Conservation (phyloP, 2,113 vertebrate species). For the Paraplagusia blochii region DNA sequence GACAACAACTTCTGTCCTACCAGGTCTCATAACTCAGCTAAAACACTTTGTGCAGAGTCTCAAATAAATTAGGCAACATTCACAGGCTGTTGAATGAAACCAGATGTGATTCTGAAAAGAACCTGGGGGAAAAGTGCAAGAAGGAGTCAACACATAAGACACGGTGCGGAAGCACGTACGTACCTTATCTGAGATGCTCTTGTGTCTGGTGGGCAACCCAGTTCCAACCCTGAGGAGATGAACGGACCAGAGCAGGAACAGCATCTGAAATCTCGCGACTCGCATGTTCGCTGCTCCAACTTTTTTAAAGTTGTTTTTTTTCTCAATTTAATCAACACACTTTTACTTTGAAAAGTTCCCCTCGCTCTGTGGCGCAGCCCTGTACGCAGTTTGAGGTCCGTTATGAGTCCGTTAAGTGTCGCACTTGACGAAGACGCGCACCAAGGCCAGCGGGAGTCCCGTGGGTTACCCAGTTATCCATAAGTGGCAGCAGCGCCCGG, state of each 20-base stretch:
- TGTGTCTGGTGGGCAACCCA: conserved; percentile 76
- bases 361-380: too few species aligned
- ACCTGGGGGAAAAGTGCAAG: neutral
- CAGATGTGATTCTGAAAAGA: neutral
- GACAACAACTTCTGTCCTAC: neutral
- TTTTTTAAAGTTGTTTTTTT: conserved; percentile 1
- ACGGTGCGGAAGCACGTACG: conserved; percentile 43
- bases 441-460: conserved; percentile 33
- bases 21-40: too few species aligned
- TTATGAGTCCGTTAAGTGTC: conserved; percentile 22
- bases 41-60: too few species aligned
- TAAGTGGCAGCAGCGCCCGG: conserved; percentile 46
- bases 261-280: conserved; percentile 60
- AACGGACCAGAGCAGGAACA: conserved; percentile 67
- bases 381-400: neutral
- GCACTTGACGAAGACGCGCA: conserved; percentile 65
- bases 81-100: too few species aligned
- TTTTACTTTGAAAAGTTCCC: neutral
- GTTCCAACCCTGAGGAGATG: conserved; percentile 62
- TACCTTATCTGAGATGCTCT: conserved; percentile 70
- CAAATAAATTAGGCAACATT: too few species aligned
- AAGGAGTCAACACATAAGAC: neutral
- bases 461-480: conserved; percentile 42
- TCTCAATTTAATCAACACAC: neutral
- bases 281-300: conserved; percentile 68